Base-by-base conservation (phyloP, 2,113 vertebrate species). In the Puffinus mauretanicus region DNA sequence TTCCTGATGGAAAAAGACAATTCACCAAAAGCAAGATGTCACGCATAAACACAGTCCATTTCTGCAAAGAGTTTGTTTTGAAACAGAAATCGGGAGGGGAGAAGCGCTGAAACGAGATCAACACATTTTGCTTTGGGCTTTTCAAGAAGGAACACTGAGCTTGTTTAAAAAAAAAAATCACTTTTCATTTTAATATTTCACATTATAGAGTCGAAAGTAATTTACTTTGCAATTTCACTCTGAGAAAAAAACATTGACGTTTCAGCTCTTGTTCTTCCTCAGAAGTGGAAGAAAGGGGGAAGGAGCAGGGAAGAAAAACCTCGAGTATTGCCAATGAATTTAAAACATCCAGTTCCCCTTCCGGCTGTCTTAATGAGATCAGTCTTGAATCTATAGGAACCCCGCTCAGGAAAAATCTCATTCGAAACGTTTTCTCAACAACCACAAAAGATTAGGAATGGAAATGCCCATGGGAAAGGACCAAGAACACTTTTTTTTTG, bases 121-220 rank as follows among this genome's bases (percentile, higher is more conserved):
- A 88, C 79, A 38, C 21, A 34, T 91, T 86, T 91, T 62, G 92
- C 92, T 96, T 76, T 83, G 94, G 94, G 90, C 81, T 94, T 88
- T 94, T 83, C 67, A 55, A 86, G 57, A 75, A 71, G 66, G 46
- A 94, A 47, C 46, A 36, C 52, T 55, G 72, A 88, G 76, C 27
- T 75, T 22, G 34, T 58, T 62, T 34, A 62, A 47, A 51, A 22
- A 75, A 75, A 75, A 62, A 89, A 79, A 90, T 57, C 57, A 36
- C 72, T 93, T 91, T 93, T 86, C 81, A 84, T 91, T 77, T 91
- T 40, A 93, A 66, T 92, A 93, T 90, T 96, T 91, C 85, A 9
- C 69, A 61, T 90, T 92, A 40, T 54, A 21, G 60, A 81, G 46
- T 72, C 66, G 64, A 21, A 87, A 96, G 82, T 61, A 73, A 94